A percentile compares a stretch with the other conserved stretches of the same genome.
phyloP scores from a whole-genome alignment of 2,797 vertebrate genomes.

The Fistularia tabacaria region DNA sequence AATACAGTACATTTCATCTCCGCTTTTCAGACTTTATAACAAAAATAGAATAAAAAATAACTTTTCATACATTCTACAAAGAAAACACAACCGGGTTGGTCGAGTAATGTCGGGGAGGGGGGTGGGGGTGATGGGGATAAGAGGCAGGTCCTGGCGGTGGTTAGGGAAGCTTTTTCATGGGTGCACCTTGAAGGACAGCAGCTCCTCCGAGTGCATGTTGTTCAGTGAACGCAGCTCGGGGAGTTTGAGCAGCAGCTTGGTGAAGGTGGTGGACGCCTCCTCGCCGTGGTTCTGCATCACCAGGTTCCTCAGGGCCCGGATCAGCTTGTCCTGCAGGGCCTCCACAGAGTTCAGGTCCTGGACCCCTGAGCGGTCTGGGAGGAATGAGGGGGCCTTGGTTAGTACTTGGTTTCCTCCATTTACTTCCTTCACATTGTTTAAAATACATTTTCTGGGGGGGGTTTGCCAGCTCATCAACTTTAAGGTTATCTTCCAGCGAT shows the following conservation, averaged over 20 bases:
- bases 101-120: conserved; percentile 2
- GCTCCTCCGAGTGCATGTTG: conserved; percentile 98
- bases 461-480: no score
- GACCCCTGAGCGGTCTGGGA: conserved; percentile 91
- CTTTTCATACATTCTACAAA: conserved; percentile 66
- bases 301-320: conserved; percentile 90
- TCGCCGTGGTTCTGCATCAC: conserved; percentile 93
- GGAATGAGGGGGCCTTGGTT: neutral
- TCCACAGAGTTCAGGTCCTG: conserved; percentile 91
- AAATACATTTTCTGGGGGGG: no score
- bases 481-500: no score
- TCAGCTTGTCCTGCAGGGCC: conserved; percentile 93
- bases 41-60: conserved; percentile 56
- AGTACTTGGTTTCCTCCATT: neutral
- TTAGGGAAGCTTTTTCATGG: conserved; percentile 55
- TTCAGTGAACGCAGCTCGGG: conserved; percentile 97
- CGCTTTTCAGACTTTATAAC: conserved; percentile 24
- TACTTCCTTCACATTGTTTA: neutral
- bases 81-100: conserved; percentile 53
- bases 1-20: conserved; percentile 61
- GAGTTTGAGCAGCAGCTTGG: conserved; percentile 95
- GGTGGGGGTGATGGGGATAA: neutral
- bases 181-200: conserved; percentile 97
- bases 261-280: conserved; percentile 89
- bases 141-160: conserved; percentile 46